These are phyloP conservation scores for Coptodon bakossiorum DNA, from an alignment of 2,113 vertebrate genomes.

Conservation along the genomic window DNA sequence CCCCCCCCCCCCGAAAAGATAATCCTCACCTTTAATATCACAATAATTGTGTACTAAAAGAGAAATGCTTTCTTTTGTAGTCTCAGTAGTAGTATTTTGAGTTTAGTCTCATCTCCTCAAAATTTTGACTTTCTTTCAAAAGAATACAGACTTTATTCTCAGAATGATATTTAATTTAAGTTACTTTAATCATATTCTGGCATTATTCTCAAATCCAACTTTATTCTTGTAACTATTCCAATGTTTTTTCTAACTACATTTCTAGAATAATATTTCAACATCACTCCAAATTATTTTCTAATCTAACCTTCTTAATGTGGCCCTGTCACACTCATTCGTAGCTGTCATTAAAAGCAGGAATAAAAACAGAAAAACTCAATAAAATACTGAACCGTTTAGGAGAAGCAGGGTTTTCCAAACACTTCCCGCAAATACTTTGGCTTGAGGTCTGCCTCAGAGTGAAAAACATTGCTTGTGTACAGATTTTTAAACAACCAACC, in stretches of 20 bases:
- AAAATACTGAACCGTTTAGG: conserved; percentile 1
- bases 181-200: background rate
- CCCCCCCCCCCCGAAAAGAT: background rate
- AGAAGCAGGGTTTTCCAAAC: conserved; percentile 4
- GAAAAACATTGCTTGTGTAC: background rate
- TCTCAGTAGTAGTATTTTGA: background rate
- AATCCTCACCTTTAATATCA: background rate
- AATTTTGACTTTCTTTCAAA: background rate
- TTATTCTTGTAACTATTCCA: background rate
- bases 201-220: background rate
- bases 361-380: background rate
- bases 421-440: conserved; percentile 33
- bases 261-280: background rate
- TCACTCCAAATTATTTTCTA: background rate
- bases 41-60: background rate
- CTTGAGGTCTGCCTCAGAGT: conserved; percentile 14
- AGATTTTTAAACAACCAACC: background rate
- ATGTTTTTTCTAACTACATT: background rate
- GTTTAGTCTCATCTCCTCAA: background rate
- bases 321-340: background rate
- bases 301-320: background rate
- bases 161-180: background rate
- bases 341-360: background rate
- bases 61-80: background rate
- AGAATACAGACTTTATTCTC: background rate